Evolutionary conservation across 2,113 vertebrate genomes (phyloP).

Genomic region (Tonatia bakeri): DNA sequence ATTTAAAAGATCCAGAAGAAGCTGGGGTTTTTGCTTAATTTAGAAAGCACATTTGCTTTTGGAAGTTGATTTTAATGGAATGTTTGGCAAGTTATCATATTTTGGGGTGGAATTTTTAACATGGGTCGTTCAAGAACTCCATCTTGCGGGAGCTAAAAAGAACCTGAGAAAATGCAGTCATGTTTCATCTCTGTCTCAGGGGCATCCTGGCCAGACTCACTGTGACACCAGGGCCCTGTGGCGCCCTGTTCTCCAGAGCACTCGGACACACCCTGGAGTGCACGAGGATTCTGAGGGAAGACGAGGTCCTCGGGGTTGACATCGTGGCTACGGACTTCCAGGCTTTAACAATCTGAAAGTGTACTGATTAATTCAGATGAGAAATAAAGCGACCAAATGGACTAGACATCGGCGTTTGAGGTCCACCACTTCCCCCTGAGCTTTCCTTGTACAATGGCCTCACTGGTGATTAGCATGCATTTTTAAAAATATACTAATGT

Average conservation of each 20-base stretch:
- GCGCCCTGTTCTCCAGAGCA: too few relatives aligned
- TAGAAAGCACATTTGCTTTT: constrained; percentile 59
- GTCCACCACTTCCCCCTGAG: too few relatives aligned
- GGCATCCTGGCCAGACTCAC: neutral
- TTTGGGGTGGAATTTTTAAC: constrained; percentile 33
- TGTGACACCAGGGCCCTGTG: neutral
- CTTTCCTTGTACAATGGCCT: neutral
- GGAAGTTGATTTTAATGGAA: constrained; percentile 39
- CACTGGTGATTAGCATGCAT: neutral
- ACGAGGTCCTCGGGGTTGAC: neutral
- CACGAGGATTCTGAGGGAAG: neutral
- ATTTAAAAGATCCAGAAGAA: constrained; percentile 43
- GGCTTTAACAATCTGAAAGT: neutral
- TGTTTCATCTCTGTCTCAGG: neutral
- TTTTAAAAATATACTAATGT: neutral
- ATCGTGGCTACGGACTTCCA: neutral
- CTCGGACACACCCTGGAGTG: neutral
- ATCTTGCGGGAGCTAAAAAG: neutral
- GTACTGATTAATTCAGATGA: neutral
- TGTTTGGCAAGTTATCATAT: constrained; percentile 37
- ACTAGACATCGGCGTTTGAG: neutral
- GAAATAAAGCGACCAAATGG: neutral
- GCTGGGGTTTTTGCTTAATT: constrained; percentile 39
- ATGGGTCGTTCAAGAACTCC: constrained; percentile 11
- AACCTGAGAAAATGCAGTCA: neutral